Conservation (phyloP, 2,797 vertebrate species). For the Darevskia nairensis region DNA sequence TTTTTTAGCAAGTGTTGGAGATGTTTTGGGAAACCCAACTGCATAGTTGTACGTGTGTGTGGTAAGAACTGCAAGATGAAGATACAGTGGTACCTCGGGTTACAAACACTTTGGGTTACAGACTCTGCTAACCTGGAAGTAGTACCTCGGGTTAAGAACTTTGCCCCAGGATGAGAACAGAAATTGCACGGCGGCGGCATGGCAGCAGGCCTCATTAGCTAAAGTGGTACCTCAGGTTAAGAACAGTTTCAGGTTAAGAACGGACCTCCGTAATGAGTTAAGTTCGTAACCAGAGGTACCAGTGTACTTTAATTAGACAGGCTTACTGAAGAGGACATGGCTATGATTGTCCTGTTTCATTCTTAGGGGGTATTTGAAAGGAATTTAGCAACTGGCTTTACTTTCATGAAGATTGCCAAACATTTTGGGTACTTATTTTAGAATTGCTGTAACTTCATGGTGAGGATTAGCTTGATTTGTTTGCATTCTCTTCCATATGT, state of each 20-base stretch:
- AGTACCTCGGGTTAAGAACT: no score
- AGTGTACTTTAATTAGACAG: neutral
- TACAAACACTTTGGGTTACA: no score
- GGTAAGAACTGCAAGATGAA: neutral
- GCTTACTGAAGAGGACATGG: no score
- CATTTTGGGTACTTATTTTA: neutral
- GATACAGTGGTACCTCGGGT: no score
- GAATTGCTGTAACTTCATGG: conserved; percentile 21
- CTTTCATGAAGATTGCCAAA: neutral
- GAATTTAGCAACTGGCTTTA: neutral
- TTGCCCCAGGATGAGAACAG: no score
- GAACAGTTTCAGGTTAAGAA: no score
- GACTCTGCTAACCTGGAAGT: no score
- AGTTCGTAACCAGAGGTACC: no score
- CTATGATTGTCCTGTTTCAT: neutral
- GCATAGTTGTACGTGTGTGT: neutral
- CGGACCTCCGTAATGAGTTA: no score
- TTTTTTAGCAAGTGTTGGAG: neutral
- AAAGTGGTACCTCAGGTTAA: no score
- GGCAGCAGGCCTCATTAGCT: no score
- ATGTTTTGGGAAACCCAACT: neutral
- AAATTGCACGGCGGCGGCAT: no score
- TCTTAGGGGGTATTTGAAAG: neutral
- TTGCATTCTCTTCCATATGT: conserved; percentile 24
- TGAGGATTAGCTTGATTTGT: conserved; percentile 17